phyloP scores from a whole-genome alignment of 1,140 invertebrate species.

The Drosophila murphyi region DNA sequence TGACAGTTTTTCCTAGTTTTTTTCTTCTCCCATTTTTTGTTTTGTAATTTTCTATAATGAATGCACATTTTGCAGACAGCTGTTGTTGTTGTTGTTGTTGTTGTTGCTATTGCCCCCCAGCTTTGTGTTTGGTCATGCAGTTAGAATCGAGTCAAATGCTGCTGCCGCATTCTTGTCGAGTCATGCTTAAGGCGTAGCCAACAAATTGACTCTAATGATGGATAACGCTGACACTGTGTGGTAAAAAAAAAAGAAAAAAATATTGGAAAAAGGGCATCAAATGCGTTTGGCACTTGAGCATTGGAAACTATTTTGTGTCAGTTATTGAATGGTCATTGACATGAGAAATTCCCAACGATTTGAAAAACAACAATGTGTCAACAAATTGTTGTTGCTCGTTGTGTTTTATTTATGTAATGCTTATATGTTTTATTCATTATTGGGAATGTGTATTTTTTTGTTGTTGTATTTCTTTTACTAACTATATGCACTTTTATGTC shows the following conservation, averaged over 20 bases:
- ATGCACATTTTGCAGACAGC: conserved; percentile 48
- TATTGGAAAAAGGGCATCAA: neutral
- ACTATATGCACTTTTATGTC: too few relatives aligned
- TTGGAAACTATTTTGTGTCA: conserved; percentile 47
- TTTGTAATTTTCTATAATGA: conserved; percentile 61
- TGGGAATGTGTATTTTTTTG: neutral
- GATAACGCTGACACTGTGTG: conserved; percentile 36
- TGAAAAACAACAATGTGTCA: conserved; percentile 34
- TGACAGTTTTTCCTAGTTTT: conserved; percentile 54
- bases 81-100: neutral
- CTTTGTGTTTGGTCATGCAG: conserved; percentile 51
- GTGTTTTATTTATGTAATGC: too few relatives aligned
- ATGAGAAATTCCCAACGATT: conserved; percentile 17
- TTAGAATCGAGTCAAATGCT: conserved; percentile 37
- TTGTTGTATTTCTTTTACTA: too few relatives aligned
- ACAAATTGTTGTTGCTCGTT: conserved; percentile 34
- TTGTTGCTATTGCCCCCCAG: too few relatives aligned
- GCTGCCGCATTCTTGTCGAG: conserved; percentile 15
- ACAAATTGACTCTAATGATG: conserved; percentile 60
- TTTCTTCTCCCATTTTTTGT: conserved; percentile 39
- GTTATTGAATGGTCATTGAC: conserved; percentile 51
- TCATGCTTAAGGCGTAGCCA: conserved; percentile 47
- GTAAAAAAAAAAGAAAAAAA: neutral
- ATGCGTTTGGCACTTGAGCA: conserved; percentile 33
- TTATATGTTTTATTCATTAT: conserved; percentile 11